Evolutionary conservation across 2,888 invertebrate species (phyloP), one percentile per base, ranked within the genome.

Genomic region (Zhuqinia jingwanae): DNA sequence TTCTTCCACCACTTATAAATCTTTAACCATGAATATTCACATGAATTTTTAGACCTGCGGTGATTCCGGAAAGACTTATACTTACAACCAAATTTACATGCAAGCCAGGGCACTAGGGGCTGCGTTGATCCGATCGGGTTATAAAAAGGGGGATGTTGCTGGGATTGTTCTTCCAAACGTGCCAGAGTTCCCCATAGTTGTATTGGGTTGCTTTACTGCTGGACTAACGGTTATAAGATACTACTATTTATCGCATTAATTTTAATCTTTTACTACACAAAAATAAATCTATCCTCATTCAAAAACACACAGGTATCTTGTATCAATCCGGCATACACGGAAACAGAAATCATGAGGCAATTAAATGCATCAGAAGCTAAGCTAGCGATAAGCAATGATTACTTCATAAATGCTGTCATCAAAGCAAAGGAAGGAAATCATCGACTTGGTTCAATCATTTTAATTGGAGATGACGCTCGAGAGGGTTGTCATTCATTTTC

Each of bases 111-210:
- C 75, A 20, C 85, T 90, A 50, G 90, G 85, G 1, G 87, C 90
- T 6, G 88, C 90, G 20, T 68, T 90, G 53, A 77, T 88, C 2
- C n/a, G 81, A 68, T 84, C 89, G 15, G 89, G 87, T 0, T 83
- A 42, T 2, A 85, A 83, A 58, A 73, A 47, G 8, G 89, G 89
- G 8, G 89, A 91, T 47, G 90, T 91, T 8, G 79, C 91, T 60
- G 91, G 90, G 8, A 77, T 91, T 25, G 88, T 91, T 10, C 81
- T 90, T 10, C 91, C 91, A 22, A 91, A 91, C 78, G 77, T 90
- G n/a, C 90, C 90, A 11, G 91, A 91, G 76, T 91, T 90, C 82
- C 82, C 91, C 0, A 87, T 91, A 1, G 85, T 87, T 25, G 73
- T 90, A 22, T 68, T 91, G 27, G 91, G 91, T 17, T 89, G 90